Conservation (phyloP, 1,140 invertebrate species). For the Mamestra configurata region DNA sequence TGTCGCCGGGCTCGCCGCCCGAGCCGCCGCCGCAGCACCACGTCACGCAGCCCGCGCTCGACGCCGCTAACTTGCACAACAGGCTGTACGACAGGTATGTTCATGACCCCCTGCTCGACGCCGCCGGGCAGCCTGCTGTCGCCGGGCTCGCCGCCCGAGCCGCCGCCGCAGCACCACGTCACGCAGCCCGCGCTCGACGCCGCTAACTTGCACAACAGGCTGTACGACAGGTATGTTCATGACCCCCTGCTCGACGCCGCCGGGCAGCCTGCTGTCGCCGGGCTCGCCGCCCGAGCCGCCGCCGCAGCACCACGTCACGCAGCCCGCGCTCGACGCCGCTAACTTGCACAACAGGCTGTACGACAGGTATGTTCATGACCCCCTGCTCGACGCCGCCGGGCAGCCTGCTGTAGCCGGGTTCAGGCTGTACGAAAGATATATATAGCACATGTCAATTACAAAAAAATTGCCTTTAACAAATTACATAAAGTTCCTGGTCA, state of each 20-base stretch:
- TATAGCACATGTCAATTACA: no score
- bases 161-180: conserved; percentile 60
- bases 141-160: conserved; percentile 75
- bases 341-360: conserved; percentile 93
- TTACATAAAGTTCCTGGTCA: no score
- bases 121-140: conserved; percentile 92
- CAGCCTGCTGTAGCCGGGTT: no score
- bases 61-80: conserved; percentile 91
- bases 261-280: conserved; percentile 89
- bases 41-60: conserved; percentile 73
- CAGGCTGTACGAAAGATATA: no score
- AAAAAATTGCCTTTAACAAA: no score
- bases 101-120: conserved; percentile 97
- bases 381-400: background rate
- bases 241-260: conserved; percentile 96
- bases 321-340: conserved; percentile 88
- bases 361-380: conserved; percentile 86
- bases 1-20: conserved; percentile 79
- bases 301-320: conserved; percentile 58
- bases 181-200: conserved; percentile 87
- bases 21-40: conserved; percentile 61
- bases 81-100: conserved; percentile 93
- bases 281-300: conserved; percentile 73
- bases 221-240: conserved; percentile 90
- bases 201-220: conserved; percentile 90